Evolutionary conservation across 2,888 invertebrate genomes (phyloP), one percentile per base, ranked within the genome.

Genomic region (Kuschelorhynchus macadamiae): DNA sequence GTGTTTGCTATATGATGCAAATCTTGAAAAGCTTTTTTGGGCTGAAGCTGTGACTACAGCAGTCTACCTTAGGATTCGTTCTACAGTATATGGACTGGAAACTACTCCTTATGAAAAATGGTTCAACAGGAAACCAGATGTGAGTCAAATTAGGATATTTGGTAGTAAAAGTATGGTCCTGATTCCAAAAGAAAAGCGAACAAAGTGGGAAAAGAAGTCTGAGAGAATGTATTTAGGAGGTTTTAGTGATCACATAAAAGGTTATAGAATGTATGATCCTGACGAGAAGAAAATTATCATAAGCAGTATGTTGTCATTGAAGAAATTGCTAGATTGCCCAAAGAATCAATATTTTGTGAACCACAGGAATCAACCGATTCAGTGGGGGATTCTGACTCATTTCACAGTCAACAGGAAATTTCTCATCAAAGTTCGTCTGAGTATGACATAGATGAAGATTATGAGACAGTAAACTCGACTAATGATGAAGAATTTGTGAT

Each of bases 21-120:
- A n/a, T 12, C 12, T 25, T 68, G 74, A n/a, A 75, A 74, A 25
- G 42, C 18, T 7, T 70, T 77, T 64, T 78, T 74, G 75, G 75
- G 74, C 73, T 20, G 76, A 78, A 71, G 73, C 74, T 9, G 69
- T 75, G 0, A 70, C 62, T 56, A 74, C 74, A 11, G 76, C 76
- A 5, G 71, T 74, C 1, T 77, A 76, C 50, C 20, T 74, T 5
- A 25, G 46, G 21, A 78, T 77, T 47, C 55, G 78, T 57, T 69
- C 66, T 11, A 3, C 41, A 47, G 39, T 14, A 11, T 25, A 72
- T 18, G 76, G 47, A 9, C 41, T 32, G 20, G 42, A 71, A 18
- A 71, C 74, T 70, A 79, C 77, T 0, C 78, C 81, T 4, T 74
- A 71, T 67, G 80, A 81, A 67, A 17, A 72, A 7, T 80, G 80